These are phyloP conservation scores for Platycercus adscitus DNA, from an alignment of 2,113 vertebrate species.

Conservation along the genomic window DNA sequence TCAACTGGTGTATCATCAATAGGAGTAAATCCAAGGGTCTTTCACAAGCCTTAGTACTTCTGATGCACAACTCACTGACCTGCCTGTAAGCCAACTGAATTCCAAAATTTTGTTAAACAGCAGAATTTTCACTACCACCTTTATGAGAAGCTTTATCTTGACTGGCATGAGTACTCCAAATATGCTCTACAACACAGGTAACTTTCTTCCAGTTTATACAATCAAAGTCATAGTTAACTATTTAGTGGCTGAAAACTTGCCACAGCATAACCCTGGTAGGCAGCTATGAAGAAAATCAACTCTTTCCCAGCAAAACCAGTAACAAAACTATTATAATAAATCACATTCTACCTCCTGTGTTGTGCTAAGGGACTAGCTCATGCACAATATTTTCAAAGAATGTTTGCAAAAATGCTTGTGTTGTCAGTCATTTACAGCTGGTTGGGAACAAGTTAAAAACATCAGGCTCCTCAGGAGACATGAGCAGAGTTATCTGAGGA, in stretches of 20 bases:
- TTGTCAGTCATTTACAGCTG: slow-evolving; percentile 29
- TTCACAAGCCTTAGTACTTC: neutral
- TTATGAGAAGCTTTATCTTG: neutral
- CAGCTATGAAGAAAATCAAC: neutral
- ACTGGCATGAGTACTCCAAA: neutral
- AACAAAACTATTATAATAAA: slow-evolving; percentile 8
- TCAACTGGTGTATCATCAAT: neutral
- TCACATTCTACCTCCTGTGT: slow-evolving; percentile 3
- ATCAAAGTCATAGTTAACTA: neutral
- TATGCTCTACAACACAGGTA: neutral
- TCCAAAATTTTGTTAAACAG: neutral
- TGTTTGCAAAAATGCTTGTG: slow-evolving; percentile 39
- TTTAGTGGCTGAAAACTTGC: slow-evolving; percentile 18
- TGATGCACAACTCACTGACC: neutral
- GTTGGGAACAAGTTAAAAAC: neutral
- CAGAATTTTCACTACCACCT: neutral
- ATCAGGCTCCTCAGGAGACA: neutral
- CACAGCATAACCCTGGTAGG: fast-evolving
- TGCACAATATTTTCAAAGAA: slow-evolving; percentile 44
- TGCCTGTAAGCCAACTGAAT: neutral
- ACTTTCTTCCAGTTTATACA: neutral
- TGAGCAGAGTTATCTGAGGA: neutral
- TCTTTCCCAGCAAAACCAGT: neutral
- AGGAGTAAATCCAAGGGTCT: neutral
- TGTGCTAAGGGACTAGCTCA: slow-evolving; percentile 48